A percentile compares a stretch with the other conserved stretches of the same genome.
phyloP scores from a whole-genome alignment of 2,797 vertebrate genomes.

The Diplodus sargus region DNA sequence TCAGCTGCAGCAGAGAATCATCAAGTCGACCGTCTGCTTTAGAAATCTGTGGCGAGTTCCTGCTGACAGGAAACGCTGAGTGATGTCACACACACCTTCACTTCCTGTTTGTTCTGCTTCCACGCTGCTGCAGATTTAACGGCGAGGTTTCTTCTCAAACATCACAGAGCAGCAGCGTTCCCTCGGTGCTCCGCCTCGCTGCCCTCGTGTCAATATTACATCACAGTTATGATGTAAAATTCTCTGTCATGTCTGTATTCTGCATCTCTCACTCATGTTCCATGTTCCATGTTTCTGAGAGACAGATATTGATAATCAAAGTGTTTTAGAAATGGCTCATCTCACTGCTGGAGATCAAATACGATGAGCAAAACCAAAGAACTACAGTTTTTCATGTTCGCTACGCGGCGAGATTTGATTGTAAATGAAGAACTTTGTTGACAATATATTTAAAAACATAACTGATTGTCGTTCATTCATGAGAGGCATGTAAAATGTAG shows the following conservation, averaged over 20 bases:
- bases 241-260: constrained; percentile 22
- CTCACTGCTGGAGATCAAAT: neutral
- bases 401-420: neutral
- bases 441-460: too few species aligned
- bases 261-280: neutral
- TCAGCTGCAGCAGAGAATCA: neutral
- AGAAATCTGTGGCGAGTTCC: neutral
- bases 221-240: constrained; percentile 6
- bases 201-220: neutral
- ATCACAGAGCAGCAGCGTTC: neutral
- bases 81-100: neutral
- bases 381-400: neutral
- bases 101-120: neutral
- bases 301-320: neutral
- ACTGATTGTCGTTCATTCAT: too few species aligned
- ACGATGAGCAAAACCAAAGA: too few species aligned
- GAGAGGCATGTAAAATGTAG: too few species aligned
- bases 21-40: neutral
- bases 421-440: too few species aligned
- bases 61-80: neutral
- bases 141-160: neutral
- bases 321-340: neutral
- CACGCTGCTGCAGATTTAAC: neutral
- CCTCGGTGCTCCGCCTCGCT: neutral
- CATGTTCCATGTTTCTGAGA: neutral